phyloP scores from a whole-genome alignment of 1,140 invertebrate genomes.

The Zaprionus inermis region DNA sequence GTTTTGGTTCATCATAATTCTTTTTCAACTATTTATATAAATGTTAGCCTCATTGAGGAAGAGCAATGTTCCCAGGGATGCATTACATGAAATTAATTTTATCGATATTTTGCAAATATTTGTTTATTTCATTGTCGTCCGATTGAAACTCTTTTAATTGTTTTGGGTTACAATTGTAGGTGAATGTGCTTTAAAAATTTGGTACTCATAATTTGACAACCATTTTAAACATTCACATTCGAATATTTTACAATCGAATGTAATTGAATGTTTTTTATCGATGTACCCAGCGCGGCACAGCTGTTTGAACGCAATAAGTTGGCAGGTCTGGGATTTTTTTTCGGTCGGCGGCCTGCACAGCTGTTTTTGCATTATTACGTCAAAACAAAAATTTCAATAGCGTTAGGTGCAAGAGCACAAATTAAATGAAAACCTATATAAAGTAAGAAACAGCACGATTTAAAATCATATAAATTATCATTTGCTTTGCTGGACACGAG shows the following conservation, averaged over 20 bases:
- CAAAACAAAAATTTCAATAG: slow-evolving; percentile 61
- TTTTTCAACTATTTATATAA: slow-evolving; percentile 50
- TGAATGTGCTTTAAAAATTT: neutral
- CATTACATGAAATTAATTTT: neutral
- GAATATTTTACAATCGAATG: neutral
- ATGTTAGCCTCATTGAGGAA: slow-evolving; percentile 22
- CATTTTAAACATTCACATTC: neutral
- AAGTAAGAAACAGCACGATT: neutral
- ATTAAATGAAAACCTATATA: slow-evolving; percentile 48
- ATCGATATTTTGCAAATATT: slow-evolving; percentile 1
- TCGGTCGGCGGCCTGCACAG: slow-evolving; percentile 36
- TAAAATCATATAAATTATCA: neutral
- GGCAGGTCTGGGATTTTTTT: slow-evolving; percentile 16
- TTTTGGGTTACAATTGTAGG: neutral
- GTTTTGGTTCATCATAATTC: slow-evolving; percentile 48
- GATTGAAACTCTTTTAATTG: neutral
- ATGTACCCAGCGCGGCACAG: neutral
- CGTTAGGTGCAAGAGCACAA: slow-evolving; percentile 47
- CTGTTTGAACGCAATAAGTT: slow-evolving; percentile 16
- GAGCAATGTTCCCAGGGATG: slow-evolving; percentile 8
- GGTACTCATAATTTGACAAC: neutral
- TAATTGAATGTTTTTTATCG: slow-evolving; percentile 7
- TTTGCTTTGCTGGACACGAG: neutral
- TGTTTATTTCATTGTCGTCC: too few relatives aligned
- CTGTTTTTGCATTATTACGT: slow-evolving; percentile 69